Evolutionary conservation across 2,797 vertebrate genomes (phyloP).

Genomic region (Paratrypauchen microcephalus): DNA sequence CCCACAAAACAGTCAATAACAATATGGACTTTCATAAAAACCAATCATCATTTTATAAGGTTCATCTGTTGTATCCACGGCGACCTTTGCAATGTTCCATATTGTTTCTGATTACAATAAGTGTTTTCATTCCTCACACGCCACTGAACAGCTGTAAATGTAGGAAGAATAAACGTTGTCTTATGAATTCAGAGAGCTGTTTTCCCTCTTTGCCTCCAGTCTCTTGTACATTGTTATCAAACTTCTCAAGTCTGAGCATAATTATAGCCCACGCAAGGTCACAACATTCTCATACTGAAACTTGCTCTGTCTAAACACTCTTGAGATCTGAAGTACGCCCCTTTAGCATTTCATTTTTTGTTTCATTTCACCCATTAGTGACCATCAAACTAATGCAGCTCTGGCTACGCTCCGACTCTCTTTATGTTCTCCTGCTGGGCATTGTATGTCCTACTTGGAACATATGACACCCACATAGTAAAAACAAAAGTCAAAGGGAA

Average conservation of each 20-base stretch:
- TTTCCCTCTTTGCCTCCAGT: neutral
- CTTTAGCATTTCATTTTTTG: constrained; percentile 36
- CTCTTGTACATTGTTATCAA: constrained; percentile 5
- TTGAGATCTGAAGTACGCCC: constrained; percentile 32
- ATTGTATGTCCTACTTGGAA: constrained; percentile 61
- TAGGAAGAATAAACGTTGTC: constrained; percentile 8
- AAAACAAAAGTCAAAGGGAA: constrained; percentile 22
- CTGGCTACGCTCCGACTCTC: constrained; percentile 36
- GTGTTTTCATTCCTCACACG: constrained; percentile 1
- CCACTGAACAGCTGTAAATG: constrained; percentile 10
- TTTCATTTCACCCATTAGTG: constrained; percentile 56
- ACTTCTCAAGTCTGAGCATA: constrained; percentile 11
- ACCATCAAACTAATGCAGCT: constrained; percentile 53
- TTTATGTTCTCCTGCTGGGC: constrained; percentile 54
- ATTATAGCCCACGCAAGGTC: constrained; percentile 40
- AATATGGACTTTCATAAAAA: too few relatives aligned
- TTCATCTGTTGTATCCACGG: too few relatives aligned
- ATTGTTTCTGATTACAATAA: constrained; percentile 9
- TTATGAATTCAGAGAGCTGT: constrained; percentile 2
- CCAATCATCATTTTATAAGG: too few relatives aligned
- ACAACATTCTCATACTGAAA: constrained; percentile 27
- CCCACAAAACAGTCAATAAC: too few relatives aligned
- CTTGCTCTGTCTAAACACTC: constrained; percentile 36
- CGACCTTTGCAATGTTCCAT: constrained; percentile 7
- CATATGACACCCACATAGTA: constrained; percentile 47